Percentiles rank a stretch among this genome's conserved stretches.
phyloP scores from a whole-genome alignment of 2,888 invertebrate species.

The Phengaris alcon region DNA sequence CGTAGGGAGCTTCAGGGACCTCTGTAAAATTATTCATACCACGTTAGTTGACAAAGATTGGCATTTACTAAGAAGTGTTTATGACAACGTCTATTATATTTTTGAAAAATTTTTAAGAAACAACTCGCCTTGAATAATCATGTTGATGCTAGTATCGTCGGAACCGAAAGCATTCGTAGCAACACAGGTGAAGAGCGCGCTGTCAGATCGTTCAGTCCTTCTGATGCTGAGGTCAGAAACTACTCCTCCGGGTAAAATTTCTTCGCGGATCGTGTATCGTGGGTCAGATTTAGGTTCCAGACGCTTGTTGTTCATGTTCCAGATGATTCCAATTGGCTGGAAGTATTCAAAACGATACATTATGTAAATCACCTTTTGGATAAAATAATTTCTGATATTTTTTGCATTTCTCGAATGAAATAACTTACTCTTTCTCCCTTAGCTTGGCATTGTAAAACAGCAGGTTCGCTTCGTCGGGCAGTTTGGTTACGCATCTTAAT shows the following conservation, averaged over 20 bases:
- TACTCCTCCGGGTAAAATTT: constrained; percentile 92
- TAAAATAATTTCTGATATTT: too few species aligned
- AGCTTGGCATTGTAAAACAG: constrained; percentile 94
- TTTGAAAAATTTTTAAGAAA: too few species aligned
- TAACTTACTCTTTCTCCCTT: constrained; percentile 88
- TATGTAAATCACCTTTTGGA: too few species aligned
- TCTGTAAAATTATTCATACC: constrained; percentile 69
- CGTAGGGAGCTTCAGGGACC: constrained; percentile 93
- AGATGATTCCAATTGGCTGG: constrained; percentile 92
- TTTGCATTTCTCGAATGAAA: neutral
- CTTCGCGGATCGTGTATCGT: constrained; percentile 91
- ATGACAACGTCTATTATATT: too few species aligned
- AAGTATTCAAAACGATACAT: constrained; percentile 13
- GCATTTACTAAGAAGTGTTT: too few species aligned
- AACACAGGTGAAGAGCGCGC: constrained; percentile 93
- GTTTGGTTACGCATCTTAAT: constrained; percentile 95
- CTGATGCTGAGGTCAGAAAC: constrained; percentile 93
- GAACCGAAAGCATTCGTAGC: constrained; percentile 96
- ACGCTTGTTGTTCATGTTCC: constrained; percentile 96
- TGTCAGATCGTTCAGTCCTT: constrained; percentile 92
- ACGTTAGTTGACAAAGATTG: neutral
- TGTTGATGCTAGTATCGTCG: constrained; percentile 96
- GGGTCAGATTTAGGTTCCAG: constrained; percentile 93
- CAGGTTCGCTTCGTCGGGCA: constrained; percentile 92
- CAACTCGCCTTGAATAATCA: constrained; percentile 91